A percentile compares a stretch with the other conserved stretches of the same genome.
Conservation (phyloP, 1,140 invertebrate genomes). For the Drosophila kikkawai region DNA sequence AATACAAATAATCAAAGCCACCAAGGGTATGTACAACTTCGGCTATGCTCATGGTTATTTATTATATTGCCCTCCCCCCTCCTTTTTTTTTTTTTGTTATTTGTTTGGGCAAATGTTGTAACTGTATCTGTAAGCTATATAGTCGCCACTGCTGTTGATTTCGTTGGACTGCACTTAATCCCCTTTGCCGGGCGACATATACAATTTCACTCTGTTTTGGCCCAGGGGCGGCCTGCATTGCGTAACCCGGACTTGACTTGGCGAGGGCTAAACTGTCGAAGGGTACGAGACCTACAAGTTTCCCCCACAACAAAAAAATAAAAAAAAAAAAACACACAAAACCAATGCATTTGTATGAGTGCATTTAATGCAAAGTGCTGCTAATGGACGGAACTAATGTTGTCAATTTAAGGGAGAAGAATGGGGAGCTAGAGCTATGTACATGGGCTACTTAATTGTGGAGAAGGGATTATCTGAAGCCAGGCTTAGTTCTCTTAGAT, state of each 20-base stretch:
- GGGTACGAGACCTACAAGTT: conserved; percentile 31
- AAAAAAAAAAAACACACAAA: background rate
- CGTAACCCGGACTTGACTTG: conserved; percentile 67
- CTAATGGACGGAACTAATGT: conserved; percentile 74
- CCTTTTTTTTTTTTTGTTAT: conserved; percentile 25
- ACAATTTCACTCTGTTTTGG: conserved; percentile 70
- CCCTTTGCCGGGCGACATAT: conserved; percentile 60
- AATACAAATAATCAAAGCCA: conserved; percentile 7
- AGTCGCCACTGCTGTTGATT: conserved; percentile 39
- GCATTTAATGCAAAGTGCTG: conserved; percentile 56
- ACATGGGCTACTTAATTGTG: conserved; percentile 1
- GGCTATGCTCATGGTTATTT: conserved; percentile 19
- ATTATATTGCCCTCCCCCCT: background rate
- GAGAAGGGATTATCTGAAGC: conserved; percentile 5
- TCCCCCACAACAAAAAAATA: background rate
- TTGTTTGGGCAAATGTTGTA: conserved; percentile 65
- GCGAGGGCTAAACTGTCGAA: conserved; percentile 43
- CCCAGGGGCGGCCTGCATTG: conserved; percentile 56
- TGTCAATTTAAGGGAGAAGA: conserved; percentile 44
- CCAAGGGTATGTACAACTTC: conserved; percentile 30
- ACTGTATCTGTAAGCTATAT: conserved; percentile 57
- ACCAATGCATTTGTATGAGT: conserved; percentile 36
- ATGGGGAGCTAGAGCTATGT: background rate
- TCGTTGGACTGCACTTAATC: conserved; percentile 72
- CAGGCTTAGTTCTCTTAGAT: background rate